These are phyloP conservation scores for Drosophila azteca DNA, from an alignment of 1,140 invertebrate genomes.

Conservation along the genomic window DNA sequence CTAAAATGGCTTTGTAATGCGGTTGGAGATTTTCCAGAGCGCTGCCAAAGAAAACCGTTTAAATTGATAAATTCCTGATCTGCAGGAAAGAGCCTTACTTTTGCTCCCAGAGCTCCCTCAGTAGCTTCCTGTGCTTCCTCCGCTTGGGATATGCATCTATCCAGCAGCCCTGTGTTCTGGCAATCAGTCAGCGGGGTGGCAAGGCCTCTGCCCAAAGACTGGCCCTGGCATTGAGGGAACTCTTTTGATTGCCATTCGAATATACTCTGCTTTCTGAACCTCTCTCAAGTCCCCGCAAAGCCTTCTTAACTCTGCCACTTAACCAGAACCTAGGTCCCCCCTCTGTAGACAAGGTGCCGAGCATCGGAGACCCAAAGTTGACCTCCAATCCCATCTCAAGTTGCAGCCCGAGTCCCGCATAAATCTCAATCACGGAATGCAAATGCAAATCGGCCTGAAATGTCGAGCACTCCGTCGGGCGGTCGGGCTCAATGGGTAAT, in stretches of 20 bases:
- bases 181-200: too few relatives aligned
- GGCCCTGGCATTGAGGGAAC: too few relatives aligned
- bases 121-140: too few relatives aligned
- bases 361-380: slow-evolving; percentile 3
- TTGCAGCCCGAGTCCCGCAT: not conserved
- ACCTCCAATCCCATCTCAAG: slow-evolving; percentile 3
- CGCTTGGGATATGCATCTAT: too few relatives aligned
- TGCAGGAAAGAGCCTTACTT: slow-evolving; percentile 1
- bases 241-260: too few relatives aligned
- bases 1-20: slow-evolving; percentile 51
- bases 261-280: not conserved
- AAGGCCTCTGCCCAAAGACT: too few relatives aligned
- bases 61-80: slow-evolving; percentile 50
- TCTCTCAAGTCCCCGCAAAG: slow-evolving; percentile 19
- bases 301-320: slow-evolving; percentile 20
- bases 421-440: slow-evolving; percentile 22
- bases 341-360: slow-evolving; percentile 40
- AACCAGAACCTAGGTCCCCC: slow-evolving; percentile 9
- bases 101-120: not conserved
- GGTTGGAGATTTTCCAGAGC: slow-evolving; percentile 20
- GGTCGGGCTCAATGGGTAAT: not conserved
- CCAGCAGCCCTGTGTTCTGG: too few relatives aligned
- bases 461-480: not conserved
- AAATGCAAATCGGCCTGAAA: slow-evolving; percentile 41
- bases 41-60: slow-evolving; percentile 15